Base-by-base conservation (phyloP, 2,888 invertebrate species). In the Ophion obscuratus region DNA sequence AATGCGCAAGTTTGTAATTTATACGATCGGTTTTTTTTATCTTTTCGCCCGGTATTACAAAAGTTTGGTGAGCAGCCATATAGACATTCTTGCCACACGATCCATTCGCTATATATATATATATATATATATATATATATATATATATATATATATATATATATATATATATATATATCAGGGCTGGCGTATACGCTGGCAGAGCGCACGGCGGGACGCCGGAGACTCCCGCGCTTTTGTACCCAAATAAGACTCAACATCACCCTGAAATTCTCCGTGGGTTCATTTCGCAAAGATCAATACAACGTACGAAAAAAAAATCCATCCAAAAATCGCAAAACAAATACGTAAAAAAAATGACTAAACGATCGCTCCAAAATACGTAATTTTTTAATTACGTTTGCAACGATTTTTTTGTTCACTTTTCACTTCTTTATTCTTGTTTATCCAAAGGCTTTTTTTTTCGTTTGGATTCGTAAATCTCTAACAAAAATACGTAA, bases 201-300 rank as follows among this genome's bases (percentile, higher is more conserved):
- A 47, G 17, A 47, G 27, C 70, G 31, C 71, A 31, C 57, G 57
- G 31, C 71, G n/a, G 57, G 31, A 53, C n/a, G 31, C 36, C 36
- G 57, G 31, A 70, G 47, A 59, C 71, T 73, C 71, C 59, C 71
- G 71, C 71, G 71, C 57, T 73, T 73, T 73, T 36, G 31, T 73
- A 20, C 71, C 71, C 71, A 36, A 24, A 27, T 27, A 24, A 20
- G 71, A 57, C 57, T 71, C 57, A 31, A 71, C 31, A 53, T 71
- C 31, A 11, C 11, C 27, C 10, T 31, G 53, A 36, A 59, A 73
- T 73, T 2, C 20, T 73, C 2, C 20, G 36, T 20, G 57, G n/a
- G 9, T 27, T n/a, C 7, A 53, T 53, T 53, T 53, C 9, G 0
- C 11, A 68, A 20, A 59, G 7, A 73, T n/a, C 5, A 17, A 71